Evolutionary conservation across 2,113 vertebrate genomes (phyloP), one percentile per base, ranked within the genome.

Genomic region (Cavia porcellus): DNA sequence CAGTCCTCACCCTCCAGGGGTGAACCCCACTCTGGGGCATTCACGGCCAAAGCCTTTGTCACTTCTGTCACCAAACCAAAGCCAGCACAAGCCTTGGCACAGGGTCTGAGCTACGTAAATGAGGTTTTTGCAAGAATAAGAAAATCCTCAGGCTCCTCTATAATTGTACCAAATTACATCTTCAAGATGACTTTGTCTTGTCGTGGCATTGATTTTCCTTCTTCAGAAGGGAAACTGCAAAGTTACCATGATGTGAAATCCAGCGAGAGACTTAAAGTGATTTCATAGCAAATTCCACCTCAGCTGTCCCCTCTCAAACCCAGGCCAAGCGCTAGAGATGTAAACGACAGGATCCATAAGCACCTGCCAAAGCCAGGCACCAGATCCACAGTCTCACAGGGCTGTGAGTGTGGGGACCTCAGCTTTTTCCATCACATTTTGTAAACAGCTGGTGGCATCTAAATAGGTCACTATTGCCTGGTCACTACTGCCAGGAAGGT

Each of bases 101-200:
- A 0, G 28, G 8, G 80, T 13, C 42, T 55, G n/a, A 55, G 70
- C 89, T 64, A 12, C 32, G 4, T 74, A n/a, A 35, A 4, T 42
- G 84, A 38, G 85, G 72, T 42, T 68, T 35, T 80, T 61, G 6
- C 6, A 83, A 81, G 86, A 80, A 93, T 86, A 91, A 61, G 50
- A 74, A 77, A 14, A 14, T 42, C 90, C 59, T 70, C 20, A n/a
- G 68, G 38, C n/a, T 89, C 64, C 83, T 90, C 91, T 89, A 0
- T 91, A 59, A 95, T 75, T 74, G 96, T 32, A 82, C 47, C 88
- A 92, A 79, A 90, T 96, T 50, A 86, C 32, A 57, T 86, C 94
- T 91, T 86, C 11, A 59, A 20, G 55, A 38, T 93, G 83, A 45
- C 55, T 85, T 79, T 77, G 90, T 83, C 79, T 83, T 82, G 70